Percentiles rank a stretch among this genome's conserved stretches.
These are phyloP conservation scores for Colletes latitarsis DNA, from an alignment of 1,140 invertebrate genomes.

Conservation along the genomic window DNA sequence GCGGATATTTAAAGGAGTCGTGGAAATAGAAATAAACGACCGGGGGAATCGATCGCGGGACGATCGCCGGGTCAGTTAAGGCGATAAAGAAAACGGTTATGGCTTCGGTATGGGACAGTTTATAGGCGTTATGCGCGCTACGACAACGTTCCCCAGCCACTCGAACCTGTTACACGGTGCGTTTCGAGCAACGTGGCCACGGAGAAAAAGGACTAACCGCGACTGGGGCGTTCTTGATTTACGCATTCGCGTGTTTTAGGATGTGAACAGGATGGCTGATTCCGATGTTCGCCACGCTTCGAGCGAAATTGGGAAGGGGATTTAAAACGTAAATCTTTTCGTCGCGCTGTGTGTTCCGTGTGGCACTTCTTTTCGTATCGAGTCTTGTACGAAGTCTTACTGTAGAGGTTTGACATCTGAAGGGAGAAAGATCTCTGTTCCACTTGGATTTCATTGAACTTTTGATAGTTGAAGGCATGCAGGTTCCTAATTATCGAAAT, in stretches of 20 bases:
- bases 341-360: neutral
- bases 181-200: too few species aligned
- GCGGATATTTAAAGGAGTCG: slow-evolving; percentile 1
- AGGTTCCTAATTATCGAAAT: too few species aligned
- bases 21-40: slow-evolving; percentile 19
- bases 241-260: slow-evolving; percentile 5
- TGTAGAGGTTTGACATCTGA: too few species aligned
- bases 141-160: neutral
- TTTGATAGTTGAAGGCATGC: too few species aligned
- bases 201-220: neutral
- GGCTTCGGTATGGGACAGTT: neutral
- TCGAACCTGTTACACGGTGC: neutral
- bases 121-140: neutral
- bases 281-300: neutral
- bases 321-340: neutral
- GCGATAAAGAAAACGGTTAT: slow-evolving; percentile 32
- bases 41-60: slow-evolving; percentile 23
- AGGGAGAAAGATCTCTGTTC: too few species aligned
- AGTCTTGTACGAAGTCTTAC: too few species aligned
- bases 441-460: too few species aligned
- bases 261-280: neutral
- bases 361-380: too few species aligned
- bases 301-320: neutral
- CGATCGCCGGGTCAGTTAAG: neutral
- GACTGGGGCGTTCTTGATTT: slow-evolving; percentile 15